A percentile compares a stretch with the other conserved stretches of the same genome.
Conservation (phyloP, 2,888 invertebrate species). For the Entomobrya multifasciata region DNA sequence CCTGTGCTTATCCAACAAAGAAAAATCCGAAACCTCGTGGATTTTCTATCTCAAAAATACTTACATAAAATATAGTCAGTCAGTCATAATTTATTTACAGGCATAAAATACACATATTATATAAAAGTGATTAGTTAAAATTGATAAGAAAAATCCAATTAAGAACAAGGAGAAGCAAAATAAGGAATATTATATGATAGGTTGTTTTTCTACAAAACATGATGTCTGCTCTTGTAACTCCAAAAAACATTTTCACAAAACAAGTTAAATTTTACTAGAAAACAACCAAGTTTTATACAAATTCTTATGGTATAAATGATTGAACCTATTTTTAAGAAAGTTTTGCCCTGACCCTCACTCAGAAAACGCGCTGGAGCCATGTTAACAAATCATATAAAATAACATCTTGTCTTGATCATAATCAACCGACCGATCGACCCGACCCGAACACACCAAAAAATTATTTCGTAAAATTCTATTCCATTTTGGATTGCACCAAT, state of each 20-base stretch:
- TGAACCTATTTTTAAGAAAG: too few relatives aligned
- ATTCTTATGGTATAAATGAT: too few relatives aligned
- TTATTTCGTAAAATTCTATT: not conserved
- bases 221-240: too few relatives aligned
- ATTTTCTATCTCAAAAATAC: not conserved
- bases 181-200: not conserved
- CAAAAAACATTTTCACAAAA: too few relatives aligned
- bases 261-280: too few relatives aligned
- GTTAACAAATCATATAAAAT: too few relatives aligned
- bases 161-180: not conserved
- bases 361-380: constrained; percentile 32
- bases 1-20: not conserved
- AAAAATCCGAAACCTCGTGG: constrained; percentile 3
- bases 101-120: not conserved
- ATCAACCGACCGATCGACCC: too few relatives aligned
- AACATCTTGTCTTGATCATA: too few relatives aligned
- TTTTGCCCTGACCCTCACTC: constrained; percentile 48
- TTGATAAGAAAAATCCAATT: constrained; percentile 10
- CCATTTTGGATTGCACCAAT: constrained; percentile 4
- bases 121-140: not conserved
- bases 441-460: not conserved
- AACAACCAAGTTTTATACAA: too few relatives aligned
- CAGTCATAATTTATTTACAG: constrained; percentile 29
- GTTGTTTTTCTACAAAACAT: too few relatives aligned
- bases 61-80: not conserved